Base-by-base conservation (phyloP, 2,113 vertebrate species). In the Charadrius vociferus region DNA sequence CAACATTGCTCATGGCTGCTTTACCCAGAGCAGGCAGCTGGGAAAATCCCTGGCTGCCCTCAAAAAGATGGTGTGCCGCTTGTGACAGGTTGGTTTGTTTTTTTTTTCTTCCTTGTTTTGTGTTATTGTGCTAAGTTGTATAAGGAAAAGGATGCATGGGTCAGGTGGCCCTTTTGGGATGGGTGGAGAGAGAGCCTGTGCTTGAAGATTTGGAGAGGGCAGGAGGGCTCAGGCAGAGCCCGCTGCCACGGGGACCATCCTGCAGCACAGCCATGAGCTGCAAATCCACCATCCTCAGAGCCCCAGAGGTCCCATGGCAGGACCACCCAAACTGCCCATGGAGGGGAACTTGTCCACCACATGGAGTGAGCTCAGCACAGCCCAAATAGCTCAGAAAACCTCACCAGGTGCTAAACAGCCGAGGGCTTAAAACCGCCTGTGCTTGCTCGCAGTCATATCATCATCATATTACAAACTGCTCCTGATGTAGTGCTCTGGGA, bases 241-340 rank as follows among this genome's bases (percentile, higher is more conserved):
- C 3, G 8, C 22, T 58, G 17, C 22, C 2, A 1, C 24, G 1
- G 3, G 50, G 45, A 41, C 27, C 4, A 0, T 45, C 41, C 49
- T 19, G 10, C 36, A 17, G n/a, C 41, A 21, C 12, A 56, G 14
- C 41, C 10, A 2, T 0, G 3, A 37, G 56, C 50, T 52, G 50
- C 43, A 82, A 53, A 59, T 13, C 70, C 27, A 19, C n/a, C 4
- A 0, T 30, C 18, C 47, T 26, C 34, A 11, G 45, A 55, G 50
- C 37, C 21, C 13, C 29, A 67, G n/a, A 55, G 21, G 36, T 63
- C 34, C 55, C 13, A 2, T 3, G 21, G 32, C 55, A 47, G 37
- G 30, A 67, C 34, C 20, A 61, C 19, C 12, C 4, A 0, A 50
- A 4, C 4, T 0, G 3, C 18, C 23, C 1, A 0, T 11, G 36